Conservation (phyloP, 2,113 vertebrate species). For the Nicator chloris region DNA sequence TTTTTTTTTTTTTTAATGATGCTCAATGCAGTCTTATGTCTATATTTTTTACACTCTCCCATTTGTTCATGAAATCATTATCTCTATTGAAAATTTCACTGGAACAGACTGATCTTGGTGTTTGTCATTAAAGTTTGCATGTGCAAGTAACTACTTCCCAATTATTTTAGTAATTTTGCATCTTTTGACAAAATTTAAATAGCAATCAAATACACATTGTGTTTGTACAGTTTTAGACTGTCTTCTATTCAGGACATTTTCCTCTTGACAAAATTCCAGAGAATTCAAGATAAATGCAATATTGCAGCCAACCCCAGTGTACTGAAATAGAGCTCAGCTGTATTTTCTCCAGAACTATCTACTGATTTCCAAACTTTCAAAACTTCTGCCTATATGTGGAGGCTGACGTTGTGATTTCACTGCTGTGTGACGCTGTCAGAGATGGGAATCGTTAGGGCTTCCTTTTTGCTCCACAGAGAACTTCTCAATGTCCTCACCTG, state of each 20-base stretch:
- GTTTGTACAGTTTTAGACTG: neutral
- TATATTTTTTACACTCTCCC: neutral
- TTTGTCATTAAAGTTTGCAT: neutral
- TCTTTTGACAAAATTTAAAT: neutral
- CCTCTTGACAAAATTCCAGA: neutral
- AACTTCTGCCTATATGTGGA: neutral
- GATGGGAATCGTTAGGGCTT: neutral
- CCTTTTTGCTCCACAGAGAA: neutral
- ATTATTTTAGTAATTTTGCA: neutral
- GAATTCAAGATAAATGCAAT: neutral
- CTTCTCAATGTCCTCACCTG: neutral
- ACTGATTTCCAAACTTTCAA: neutral
- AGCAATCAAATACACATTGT: neutral
- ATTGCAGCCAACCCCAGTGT: neutral
- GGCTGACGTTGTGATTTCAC: neutral
- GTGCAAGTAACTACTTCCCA: neutral
- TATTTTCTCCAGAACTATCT: neutral
- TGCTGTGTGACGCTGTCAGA: neutral
- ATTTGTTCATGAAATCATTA: neutral
- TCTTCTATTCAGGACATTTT: neutral
- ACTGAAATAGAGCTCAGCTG: neutral
- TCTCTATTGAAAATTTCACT: neutral
- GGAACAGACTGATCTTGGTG: neutral
- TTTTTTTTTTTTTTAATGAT: neutral
- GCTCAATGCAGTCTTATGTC: neutral